Evolutionary conservation across 2,113 vertebrate genomes (phyloP).

Genomic region (Takifugu bimaculatus): DNA sequence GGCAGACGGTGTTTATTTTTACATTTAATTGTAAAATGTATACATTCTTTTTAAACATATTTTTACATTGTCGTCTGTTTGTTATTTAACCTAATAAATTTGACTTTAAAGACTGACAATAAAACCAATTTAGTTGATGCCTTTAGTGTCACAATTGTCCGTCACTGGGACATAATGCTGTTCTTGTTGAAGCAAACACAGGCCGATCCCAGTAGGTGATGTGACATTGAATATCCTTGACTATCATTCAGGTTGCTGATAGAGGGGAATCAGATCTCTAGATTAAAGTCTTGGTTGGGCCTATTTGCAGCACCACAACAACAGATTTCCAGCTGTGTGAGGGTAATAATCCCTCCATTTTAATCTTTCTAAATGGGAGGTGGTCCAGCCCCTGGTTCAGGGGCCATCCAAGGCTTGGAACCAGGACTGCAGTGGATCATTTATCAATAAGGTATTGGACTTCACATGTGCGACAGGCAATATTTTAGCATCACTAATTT

Average conservation of each 20-base stretch:
- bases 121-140: too few species aligned
- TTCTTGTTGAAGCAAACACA: too few species aligned
- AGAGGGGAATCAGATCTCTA: conserved; percentile 6
- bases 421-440: conserved; percentile 3
- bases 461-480: background rate
- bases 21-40: too few species aligned
- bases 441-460: conserved; percentile 14
- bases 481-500: background rate
- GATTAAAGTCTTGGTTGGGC: conserved; percentile 46
- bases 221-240: background rate
- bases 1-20: too few species aligned
- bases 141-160: too few species aligned
- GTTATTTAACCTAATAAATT: too few species aligned
- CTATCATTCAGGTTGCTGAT: too few species aligned
- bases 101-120: too few species aligned
- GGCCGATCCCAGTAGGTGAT: too few species aligned
- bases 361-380: conserved; percentile 44
- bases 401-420: background rate
- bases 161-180: too few species aligned
- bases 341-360: conserved; percentile 56
- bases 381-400: conserved; percentile 14
- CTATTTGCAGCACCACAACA: conserved; percentile 22
- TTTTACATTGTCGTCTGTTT: too few species aligned
- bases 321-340: conserved; percentile 51
- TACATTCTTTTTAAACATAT: too few species aligned